Evolutionary conservation across 1,140 invertebrate genomes (phyloP), one percentile per base, ranked within the genome.

Genomic region (Chymomyza costata): DNA sequence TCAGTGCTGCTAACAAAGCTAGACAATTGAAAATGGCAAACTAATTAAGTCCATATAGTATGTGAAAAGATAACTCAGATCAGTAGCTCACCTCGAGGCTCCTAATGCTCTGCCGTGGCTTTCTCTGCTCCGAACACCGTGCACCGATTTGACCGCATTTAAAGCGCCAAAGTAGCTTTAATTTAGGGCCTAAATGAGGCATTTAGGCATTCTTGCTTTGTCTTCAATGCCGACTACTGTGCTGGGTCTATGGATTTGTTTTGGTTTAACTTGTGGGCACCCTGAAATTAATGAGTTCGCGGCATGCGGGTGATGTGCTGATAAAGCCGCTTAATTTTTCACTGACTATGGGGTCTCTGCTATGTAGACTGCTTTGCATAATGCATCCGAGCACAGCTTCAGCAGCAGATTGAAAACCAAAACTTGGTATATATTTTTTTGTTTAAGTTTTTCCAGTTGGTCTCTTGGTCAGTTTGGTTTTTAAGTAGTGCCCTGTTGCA

Each of bases 191-290:
- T 55, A 73, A 78, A 80, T 78, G 66, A 76, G 73, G 53, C 73
- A 71, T 80, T 80, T 80, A 65, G 73, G 67, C 73, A 64, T 76
- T 76, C 70, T 76, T 70, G 35, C 59, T 62, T 57, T 76, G 65
- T 78, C 68, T 78, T 76, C 71, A 76, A 78, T 76, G 71, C 71
- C 71, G 71, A 76, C 71, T 76, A 78, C 71, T 76, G 71, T 76
- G 70, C 58, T 51, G 54, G 41, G 8, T 3, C 13, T 34, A 34
- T 10, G 2, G 13, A 34, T n/a, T 34, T 34, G 32, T 34, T 34
- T 34, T n/a, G n/a, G n/a, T n/a, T n/a, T n/a, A n/a, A n/a, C 8
- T 34, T 34, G 8, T 13, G 3, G 32, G 8, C 32, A 3, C 13
- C 52, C 45, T 52, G 43, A 63, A 78, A 76, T 78, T 70, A 76